Base-by-base conservation (phyloP, 2,113 vertebrate genomes). In the Lepidothrix coronata region DNA sequence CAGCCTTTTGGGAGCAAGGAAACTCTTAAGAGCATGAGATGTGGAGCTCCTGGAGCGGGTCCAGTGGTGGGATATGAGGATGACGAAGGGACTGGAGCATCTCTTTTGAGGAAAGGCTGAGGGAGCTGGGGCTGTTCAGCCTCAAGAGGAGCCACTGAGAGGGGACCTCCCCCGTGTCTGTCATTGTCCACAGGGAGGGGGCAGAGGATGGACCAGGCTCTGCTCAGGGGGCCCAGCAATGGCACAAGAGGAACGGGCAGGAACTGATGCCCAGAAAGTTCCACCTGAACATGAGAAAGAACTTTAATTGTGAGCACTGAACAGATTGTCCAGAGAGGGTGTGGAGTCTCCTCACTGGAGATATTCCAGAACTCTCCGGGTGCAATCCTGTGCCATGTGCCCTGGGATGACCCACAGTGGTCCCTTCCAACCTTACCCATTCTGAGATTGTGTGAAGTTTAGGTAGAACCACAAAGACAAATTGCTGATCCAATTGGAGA, bases 301-400 rank as follows among this genome's bases (percentile, higher is more conserved):
- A 49, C 5, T 48, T 71, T 33, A 2, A 5, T 22, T 6, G 10
- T 48, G 44, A 31, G 5, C 44, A 24, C n/a, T 31, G 57, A 55
- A 9, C 3, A 72, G 57, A 37, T 48, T 20, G 13, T 12, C 24
- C 75, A 57, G 66, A 72, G 66, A 22, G 10, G 35, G 6, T 65
- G 4, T 72, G 49, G 11, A 14, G 11, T 22, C 43, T 72, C 37
- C 14, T 72, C 43, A 14, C 25, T 14, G n/a, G 49, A 2, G 35
- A 41, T 43, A 27, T 80, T 80, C 49, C 49, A 57, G 49, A 80
- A 0, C 6, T 0, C 0, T 0, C 10, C 35, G 66, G 49, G 55
- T 16, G 55, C 41, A 14, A 3, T 2, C 8, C 35, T 57, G 48
- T 17, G 48, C 30, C 46, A 8, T 55, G 48, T 35, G 58, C 48